Evolutionary conservation across 2,888 invertebrate genomes (phyloP).

Genomic region (Lottia scabra): DNA sequence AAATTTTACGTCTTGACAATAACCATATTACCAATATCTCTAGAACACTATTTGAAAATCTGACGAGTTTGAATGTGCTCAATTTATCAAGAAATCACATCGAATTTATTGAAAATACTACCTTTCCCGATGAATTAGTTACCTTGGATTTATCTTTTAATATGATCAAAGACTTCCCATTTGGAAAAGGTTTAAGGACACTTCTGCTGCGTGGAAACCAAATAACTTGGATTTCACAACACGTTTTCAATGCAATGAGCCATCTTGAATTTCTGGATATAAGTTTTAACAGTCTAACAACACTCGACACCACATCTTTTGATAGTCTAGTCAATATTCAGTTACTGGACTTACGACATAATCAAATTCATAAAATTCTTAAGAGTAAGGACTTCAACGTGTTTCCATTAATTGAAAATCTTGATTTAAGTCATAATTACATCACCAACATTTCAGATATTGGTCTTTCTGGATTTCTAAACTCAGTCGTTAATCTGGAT

Average conservation of each 20-base stretch:
- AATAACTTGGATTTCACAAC: not conserved
- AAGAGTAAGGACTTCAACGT: not conserved
- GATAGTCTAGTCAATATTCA: not conserved
- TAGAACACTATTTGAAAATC: not conserved
- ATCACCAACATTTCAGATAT: not conserved
- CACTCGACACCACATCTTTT: not conserved
- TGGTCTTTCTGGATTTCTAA: not conserved
- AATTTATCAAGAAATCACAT: not conserved
- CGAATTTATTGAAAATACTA: not conserved
- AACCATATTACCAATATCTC: not conserved
- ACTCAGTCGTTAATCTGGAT: conserved; percentile 6
- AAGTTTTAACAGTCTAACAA: conserved; percentile 15
- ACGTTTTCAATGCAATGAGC: not conserved
- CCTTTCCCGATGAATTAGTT: not conserved
- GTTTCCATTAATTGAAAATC: not conserved
- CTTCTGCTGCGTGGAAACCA: conserved; percentile 14
- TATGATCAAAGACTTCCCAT: not conserved
- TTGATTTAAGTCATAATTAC: conserved; percentile 18
- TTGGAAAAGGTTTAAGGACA: not conserved
- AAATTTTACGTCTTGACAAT: not conserved
- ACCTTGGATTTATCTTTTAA: not conserved
- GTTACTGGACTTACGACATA: conserved; percentile 10
- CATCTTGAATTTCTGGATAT: conserved; percentile 8
- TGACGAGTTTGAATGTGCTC: not conserved
- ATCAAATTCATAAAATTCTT: not conserved